Evolutionary conservation across 2,797 vertebrate genomes (phyloP), one percentile per base, ranked within the genome.

Genomic region (Ptychadena robeensis): DNA sequence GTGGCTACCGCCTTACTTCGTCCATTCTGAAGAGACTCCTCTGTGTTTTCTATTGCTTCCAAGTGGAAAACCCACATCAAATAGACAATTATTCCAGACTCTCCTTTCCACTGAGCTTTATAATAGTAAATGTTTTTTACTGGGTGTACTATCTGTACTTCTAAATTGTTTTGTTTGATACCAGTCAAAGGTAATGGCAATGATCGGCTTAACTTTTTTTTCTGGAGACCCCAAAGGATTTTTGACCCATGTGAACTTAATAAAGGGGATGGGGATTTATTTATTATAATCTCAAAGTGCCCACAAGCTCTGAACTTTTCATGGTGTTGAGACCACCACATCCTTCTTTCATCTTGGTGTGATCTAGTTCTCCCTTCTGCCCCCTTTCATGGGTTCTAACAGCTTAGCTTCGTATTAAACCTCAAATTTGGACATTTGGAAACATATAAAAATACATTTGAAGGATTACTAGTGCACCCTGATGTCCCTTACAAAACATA

Each of bases 81-180:
- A 97, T 97, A 92, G 96, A 97, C 91, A 96, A 96, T 91, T 96
- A 97, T 15, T 96, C 96, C 73, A 93, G 96, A 77, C 91, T 96
- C 89, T 93, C 94, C 85, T 97, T 97, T 87, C 96, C 96, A 0
- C 89, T 97, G 64, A 96, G 96, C 8, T 97, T 97, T 80, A 93
- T 97, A 85, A 88, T 96, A 37, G 95, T 97, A 80, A 97, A 97
- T 90, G 90, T 97, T 61, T 91, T 97, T 88, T 97, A 97, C 87
- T 97, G 96, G 96, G 96, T 93, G 59, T 97, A 96, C 90, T 97
- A 97, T 87, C 91, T 97, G 87, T 97, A 95, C 91, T 96, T 97
- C 80, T 97, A 93, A 93, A 79, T 81, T 38, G 18, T 9, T 32
- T 15, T 9, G 22, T 40, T 30, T 57, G 10, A 61, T 61, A 10